Base-by-base conservation (phyloP, 2,888 invertebrate genomes). In the Corbicula japonica region DNA sequence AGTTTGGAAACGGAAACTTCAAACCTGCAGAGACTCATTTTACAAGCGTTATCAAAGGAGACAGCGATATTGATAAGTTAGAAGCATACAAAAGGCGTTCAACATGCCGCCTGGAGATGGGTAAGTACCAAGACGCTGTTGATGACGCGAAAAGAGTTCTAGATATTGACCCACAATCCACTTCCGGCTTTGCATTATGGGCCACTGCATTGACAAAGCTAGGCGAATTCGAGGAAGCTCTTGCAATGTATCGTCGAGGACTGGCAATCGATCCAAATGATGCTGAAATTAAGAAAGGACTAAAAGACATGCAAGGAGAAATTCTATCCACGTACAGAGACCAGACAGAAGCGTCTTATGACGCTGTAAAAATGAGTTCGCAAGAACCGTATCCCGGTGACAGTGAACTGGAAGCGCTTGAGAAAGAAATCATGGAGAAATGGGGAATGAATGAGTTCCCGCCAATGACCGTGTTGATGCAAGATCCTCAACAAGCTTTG, bases 381-480 rank as follows among this genome's bases (percentile, higher is more conserved):
- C 84, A 82, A 34, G 86, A 86, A 0, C 83, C 86, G 0, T 87
- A 87, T 62, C 86, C 87, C 0, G 87, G 86, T 1, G 87, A 87
- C 44, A 79, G 84, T n/a, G 86, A 86, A 54, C 60, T 87, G 10
- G 79, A 83, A 41, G 41, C 41, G 1, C 30, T 82, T 10, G 87
- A 87, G 56, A 80, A 56, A 38, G 86, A 86, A 35, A 86, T 87
- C 18, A 75, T 87, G 70, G 35, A 62, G 30, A 83, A 77, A 35
- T 83, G 82, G 82, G 77, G 79, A 26, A 65, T 88, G 32, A 65
- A 75, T 28, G 76, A 85, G 38, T 76, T 79, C 15, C 86, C 87
- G 15, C 73, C 38, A 8, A 4, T 83, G 18, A 56, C 69, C 28
- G 41, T 83, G 50, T 21, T 30, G 1, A 32, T 68, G 12, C 83